A percentile compares a stretch with the other conserved stretches of the same genome.
Evolutionary conservation across 2,888 invertebrate species (phyloP).

Genomic region (Trichogramma evanescens): DNA sequence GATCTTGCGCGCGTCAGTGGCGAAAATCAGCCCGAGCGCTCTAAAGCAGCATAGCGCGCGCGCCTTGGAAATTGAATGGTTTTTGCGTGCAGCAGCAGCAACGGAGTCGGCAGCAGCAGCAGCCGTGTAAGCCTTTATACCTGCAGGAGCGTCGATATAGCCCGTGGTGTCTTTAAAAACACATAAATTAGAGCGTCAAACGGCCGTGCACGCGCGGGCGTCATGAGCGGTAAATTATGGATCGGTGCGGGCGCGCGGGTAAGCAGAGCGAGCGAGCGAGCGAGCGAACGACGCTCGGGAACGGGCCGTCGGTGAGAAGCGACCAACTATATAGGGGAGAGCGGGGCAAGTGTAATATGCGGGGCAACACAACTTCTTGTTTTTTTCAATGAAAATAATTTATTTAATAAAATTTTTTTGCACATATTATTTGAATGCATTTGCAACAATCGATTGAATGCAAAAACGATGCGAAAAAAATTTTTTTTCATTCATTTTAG

Average conservation of each 20-base stretch:
- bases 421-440: no score
- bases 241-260: slow-evolving; percentile 29
- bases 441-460: no score
- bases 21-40: neutral
- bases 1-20: neutral
- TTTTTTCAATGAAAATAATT: no score
- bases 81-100: neutral
- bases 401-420: no score
- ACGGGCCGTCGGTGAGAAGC: no score
- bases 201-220: slow-evolving; percentile 34
- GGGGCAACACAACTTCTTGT: no score
- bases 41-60: neutral
- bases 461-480: no score
- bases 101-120: slow-evolving; percentile 5
- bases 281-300: neutral
- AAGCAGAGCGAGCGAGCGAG: slow-evolving; percentile 4
- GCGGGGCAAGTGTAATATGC: no score
- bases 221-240: slow-evolving; percentile 44
- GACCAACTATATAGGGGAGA: no score
- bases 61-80: slow-evolving; percentile 5
- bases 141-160: neutral
- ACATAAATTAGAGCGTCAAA: slow-evolving; percentile 45
- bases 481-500: no score
- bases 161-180: slow-evolving; percentile 38
- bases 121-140: neutral